These are phyloP conservation scores for Siderastrea radians DNA, from an alignment of 92 coral and sea anemone genomes.

Conservation along the genomic window DNA sequence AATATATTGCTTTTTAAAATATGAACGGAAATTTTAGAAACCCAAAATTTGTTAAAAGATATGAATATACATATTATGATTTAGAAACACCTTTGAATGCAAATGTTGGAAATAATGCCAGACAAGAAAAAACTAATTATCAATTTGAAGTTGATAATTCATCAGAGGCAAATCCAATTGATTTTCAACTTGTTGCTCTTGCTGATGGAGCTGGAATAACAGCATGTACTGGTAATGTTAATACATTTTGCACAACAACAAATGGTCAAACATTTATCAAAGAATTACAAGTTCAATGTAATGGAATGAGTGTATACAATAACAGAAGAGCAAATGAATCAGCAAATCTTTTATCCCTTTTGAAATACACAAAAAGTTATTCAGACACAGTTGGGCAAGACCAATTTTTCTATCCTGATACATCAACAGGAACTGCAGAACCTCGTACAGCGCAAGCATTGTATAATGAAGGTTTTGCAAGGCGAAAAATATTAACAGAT, in stretches of 20 bases:
- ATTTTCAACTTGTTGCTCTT: neutral
- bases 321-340: too few relatives aligned
- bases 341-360: too few relatives aligned
- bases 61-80: neutral
- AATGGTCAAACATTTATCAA: too few relatives aligned
- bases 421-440: neutral
- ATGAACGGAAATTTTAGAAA: neutral
- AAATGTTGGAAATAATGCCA: neutral
- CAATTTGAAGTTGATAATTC: neutral
- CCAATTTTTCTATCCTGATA: too few relatives aligned
- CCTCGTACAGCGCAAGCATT: neutral
- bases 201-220: neutral
- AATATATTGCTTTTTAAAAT: neutral
- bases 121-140: neutral
- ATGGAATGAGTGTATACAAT: too few relatives aligned
- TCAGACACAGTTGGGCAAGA: too few relatives aligned
- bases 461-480: conserved; percentile 19
- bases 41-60: neutral
- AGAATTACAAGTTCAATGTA: too few relatives aligned
- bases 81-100: neutral
- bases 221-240: too few relatives aligned
- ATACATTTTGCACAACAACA: too few relatives aligned
- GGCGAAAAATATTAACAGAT: conserved; percentile 10
- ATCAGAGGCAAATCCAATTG: neutral
- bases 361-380: too few relatives aligned